A percentile compares a stretch with the other conserved stretches of the same genome.
phyloP scores from a whole-genome alignment of 2,888 invertebrate species.

The Acleris laterana region DNA sequence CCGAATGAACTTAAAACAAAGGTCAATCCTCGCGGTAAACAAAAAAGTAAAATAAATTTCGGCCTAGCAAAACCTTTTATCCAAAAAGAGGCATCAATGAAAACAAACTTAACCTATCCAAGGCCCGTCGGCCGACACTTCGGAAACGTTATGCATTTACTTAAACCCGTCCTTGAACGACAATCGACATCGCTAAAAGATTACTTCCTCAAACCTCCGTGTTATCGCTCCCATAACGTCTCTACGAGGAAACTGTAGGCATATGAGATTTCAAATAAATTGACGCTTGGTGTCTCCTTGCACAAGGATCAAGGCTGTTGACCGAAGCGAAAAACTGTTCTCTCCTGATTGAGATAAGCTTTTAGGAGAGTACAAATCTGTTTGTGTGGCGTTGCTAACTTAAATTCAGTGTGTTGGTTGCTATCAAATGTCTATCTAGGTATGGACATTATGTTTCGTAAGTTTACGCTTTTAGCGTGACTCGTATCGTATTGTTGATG shows the following conservation, averaged over 20 bases:
- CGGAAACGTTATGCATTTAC: conserved; percentile 22
- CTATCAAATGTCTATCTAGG: no score
- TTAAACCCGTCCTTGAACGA: conserved; percentile 22
- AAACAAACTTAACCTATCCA: conserved; percentile 18
- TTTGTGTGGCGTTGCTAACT: background rate
- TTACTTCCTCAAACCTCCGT: conserved; percentile 27
- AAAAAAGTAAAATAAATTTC: background rate
- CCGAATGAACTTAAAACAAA: no score
- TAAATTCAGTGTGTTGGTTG: no score
- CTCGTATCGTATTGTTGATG: no score
- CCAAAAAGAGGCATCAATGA: background rate
- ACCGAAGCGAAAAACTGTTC: background rate
- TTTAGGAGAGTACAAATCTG: background rate
- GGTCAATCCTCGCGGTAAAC: no score
- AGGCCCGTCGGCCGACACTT: conserved; percentile 17
- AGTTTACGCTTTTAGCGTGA: no score
- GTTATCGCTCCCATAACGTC: conserved; percentile 14
- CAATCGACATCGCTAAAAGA: conserved; percentile 24
- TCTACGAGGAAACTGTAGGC: conserved; percentile 10
- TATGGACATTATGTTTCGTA: no score
- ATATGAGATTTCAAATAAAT: conserved; percentile 16
- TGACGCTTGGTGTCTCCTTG: conserved; percentile 17
- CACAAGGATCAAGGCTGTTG: conserved; percentile 2
- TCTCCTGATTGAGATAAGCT: background rate
- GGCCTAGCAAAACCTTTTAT: conserved; percentile 3